These are phyloP conservation scores for Origma solitaria DNA, from an alignment of 2,113 vertebrate genomes.

Conservation along the genomic window DNA sequence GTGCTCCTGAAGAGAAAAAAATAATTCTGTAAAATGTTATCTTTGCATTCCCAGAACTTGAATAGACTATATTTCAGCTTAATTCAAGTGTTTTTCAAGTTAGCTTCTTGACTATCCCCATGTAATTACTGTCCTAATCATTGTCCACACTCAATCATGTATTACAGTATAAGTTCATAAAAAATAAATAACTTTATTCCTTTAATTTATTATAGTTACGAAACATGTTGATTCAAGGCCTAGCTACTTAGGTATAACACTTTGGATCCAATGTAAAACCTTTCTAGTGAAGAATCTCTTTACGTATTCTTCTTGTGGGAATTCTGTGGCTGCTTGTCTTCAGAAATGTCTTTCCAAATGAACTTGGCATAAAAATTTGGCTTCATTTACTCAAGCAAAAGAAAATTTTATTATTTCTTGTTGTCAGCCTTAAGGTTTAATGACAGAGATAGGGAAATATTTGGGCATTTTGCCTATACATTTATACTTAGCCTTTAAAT, in stretches of 20 bases:
- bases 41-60: neutral
- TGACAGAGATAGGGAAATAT: neutral
- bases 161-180: neutral
- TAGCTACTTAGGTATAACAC: neutral
- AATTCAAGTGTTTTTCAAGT: neutral
- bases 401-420: neutral
- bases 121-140: neutral
- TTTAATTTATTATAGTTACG: neutral
- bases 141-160: neutral
- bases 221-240: neutral
- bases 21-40: neutral
- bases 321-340: neutral
- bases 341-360: neutral
- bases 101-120: neutral
- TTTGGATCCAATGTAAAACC: neutral
- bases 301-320: neutral
- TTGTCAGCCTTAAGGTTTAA: neutral
- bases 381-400: neutral
- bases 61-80: neutral
- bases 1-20: neutral
- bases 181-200: neutral
- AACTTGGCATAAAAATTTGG: neutral
- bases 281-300: neutral
- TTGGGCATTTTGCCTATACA: neutral
- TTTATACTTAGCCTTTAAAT: neutral